Base-by-base conservation (phyloP, 2,113 vertebrate species). In the Mastomys coucha region DNA sequence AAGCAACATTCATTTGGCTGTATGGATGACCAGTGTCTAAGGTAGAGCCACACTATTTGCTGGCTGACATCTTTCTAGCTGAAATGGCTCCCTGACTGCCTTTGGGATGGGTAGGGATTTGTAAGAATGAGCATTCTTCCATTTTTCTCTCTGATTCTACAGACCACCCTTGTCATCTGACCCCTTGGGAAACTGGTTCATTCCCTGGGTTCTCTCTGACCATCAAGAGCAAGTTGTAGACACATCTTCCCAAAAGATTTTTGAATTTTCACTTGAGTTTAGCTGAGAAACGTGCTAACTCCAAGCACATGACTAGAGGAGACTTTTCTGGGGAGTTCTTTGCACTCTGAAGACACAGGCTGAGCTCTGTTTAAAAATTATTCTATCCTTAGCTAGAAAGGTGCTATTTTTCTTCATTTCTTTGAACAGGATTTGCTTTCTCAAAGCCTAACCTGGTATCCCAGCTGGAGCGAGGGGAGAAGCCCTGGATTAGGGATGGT, bases 391-490 rank as follows among this genome's bases (percentile, higher is more conserved):
- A 53, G 16, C 45, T 45, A 86, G 33, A 90, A 36, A 28, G 14
- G 7, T 80, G 28, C 26, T 97, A 45, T 96, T 56, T 78, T 11
- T 17, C 60, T 88, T 95, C 19, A 2, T 92, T 94, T 93, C 75
- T n/a, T 1, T 5, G 19, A n/a, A 92, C 91, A 96, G 97, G 94
- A 39, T 36, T 95, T 87, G 88, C 70, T 20, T 63, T 58, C 49
- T 63, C 91, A 56, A 97, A 97, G 93, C 97, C 97, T 70, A 89
- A 56, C 53, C 78, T 97, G 88, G 65, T 97, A 36, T 87, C 93
- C 53, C 91, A 78, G 56, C 88, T 97, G 89, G 97, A 97, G 42
- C 28, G 16, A 92, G 95, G 91, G n/a, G 53, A 84, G 36, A 60
- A 13, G 16, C 91, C 84, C 2, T 95, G 91, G 95, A n/a, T 87